Evolutionary conservation across 2,797 vertebrate species (phyloP), one percentile per base, ranked within the genome.

Genomic region (Triplophysa yarkandensis): DNA sequence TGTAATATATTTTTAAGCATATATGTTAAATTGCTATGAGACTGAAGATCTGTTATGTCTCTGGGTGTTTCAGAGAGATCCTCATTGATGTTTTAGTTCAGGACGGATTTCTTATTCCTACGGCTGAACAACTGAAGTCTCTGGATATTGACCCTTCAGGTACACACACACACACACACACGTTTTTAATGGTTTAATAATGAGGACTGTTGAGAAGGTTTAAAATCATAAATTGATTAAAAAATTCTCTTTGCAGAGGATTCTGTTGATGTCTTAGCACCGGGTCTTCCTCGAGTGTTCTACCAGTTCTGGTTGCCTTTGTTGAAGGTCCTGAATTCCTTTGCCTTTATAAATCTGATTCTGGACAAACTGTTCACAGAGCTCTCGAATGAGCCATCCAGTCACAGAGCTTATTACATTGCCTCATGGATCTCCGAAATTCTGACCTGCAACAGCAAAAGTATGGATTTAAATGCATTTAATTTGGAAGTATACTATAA

Each of bases 251-350:
- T 27, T 46, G 8, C 71, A 84, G 84, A 82, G 30, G 17, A 30
- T 17, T 54, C 77, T 0, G 16, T 10, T 1, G 57, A 67, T 32
- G 66, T 52, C 4, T 73, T 78, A 0, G 54, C 82, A 39, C 89
- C 91, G 1, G 80, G 86, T 71, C 73, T 98, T 52, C 93, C 95
- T 70, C 89, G 82, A 14, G 58, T 77, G 0, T 92, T 98, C 81
- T 90, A 95, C 75, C 89, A 88, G 16, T 95, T 98, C 76, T 99
- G 97, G 97, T 92, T 96, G 74, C 95, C 95, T 1, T 88, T 98
- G 68, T 87, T 98, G 66, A 94, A 92, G 85, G 84, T 87, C 57
- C 89, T 98, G 48, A 94, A 93, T 79, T 93, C 93, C 0, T 86
- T 81, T 4, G 66, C 81, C 23, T 96, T 98, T 63, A 89, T 94